phyloP scores from a whole-genome alignment of 2,113 vertebrate genomes.

The Thymallus thymallus region DNA sequence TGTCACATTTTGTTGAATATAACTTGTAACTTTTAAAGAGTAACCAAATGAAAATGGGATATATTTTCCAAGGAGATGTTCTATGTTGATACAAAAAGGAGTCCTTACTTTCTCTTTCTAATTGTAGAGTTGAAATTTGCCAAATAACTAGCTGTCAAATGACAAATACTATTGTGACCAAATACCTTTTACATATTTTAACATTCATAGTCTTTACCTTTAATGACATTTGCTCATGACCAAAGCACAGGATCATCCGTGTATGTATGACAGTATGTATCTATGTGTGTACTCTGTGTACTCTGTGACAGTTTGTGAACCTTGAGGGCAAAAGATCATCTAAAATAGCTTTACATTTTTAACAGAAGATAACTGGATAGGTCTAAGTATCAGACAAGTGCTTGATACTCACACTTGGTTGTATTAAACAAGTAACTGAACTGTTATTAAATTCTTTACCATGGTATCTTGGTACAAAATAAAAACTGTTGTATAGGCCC shows the following conservation, averaged over 20 bases:
- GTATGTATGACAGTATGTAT: slow-evolving; percentile 3
- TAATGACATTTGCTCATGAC: slow-evolving; percentile 28
- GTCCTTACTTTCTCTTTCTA: slow-evolving; percentile 29
- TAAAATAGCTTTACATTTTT: slow-evolving; percentile 29
- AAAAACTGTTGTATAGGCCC: background rate
- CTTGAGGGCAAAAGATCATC: slow-evolving; percentile 40
- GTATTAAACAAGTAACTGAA: slow-evolving; percentile 12
- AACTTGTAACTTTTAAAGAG: slow-evolving; percentile 44
- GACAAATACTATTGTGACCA: slow-evolving; percentile 50
- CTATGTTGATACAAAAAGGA: slow-evolving; percentile 36
- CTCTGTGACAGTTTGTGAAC: slow-evolving; percentile 28
- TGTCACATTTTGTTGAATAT: slow-evolving; percentile 32
- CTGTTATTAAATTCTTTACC: slow-evolving; percentile 14
- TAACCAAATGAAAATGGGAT: slow-evolving; percentile 60
- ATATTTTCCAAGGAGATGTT: slow-evolving; percentile 60
- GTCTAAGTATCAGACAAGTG: background rate
- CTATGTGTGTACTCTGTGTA: slow-evolving; percentile 6
- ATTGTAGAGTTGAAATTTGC: slow-evolving; percentile 60
- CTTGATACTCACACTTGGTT: slow-evolving; percentile 7
- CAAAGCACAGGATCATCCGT: slow-evolving; percentile 38
- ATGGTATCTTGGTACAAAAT: slow-evolving; percentile 8
- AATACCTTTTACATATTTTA: slow-evolving; percentile 50
- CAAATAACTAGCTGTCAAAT: slow-evolving; percentile 54
- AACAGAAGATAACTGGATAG: slow-evolving; percentile 19
- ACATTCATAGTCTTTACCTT: slow-evolving; percentile 22